Conservation (phyloP, 2,113 vertebrate species). For the Bombycilla garrulus region DNA sequence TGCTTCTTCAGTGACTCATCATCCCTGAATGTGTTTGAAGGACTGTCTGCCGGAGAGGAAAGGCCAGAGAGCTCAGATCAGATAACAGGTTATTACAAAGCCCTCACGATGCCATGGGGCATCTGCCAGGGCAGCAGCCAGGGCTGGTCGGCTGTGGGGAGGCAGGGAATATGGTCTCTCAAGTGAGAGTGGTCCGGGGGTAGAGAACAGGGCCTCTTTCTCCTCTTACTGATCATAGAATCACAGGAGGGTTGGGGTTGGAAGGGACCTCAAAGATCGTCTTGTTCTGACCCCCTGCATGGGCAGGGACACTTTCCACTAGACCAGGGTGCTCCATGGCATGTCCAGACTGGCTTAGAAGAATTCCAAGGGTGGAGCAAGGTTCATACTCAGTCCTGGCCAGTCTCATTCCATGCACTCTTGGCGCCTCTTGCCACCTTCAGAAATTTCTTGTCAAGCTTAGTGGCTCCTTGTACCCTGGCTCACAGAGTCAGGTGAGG, state of each 20-base stretch:
- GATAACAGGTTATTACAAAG: neutral
- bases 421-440: neutral
- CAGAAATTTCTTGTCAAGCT: neutral
- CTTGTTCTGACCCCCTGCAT: neutral
- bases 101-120: fast-evolving
- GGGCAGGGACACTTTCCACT: neutral
- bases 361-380: neutral
- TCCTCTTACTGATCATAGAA: neutral
- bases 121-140: neutral
- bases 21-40: conserved; percentile 27
- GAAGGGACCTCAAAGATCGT: neutral
- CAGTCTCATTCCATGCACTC: neutral
- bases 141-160: fast-evolving
- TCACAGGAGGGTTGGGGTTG: neutral
- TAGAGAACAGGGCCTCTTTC: neutral
- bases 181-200: neutral
- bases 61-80: conserved; percentile 12
- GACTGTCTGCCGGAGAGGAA: neutral
- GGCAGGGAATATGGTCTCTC: fast-evolving
- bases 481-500: neutral
- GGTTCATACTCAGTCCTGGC: neutral
- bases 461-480: neutral
- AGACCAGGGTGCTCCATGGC: neutral
- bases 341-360: neutral
- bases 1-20: conserved; percentile 55